These are phyloP conservation scores for Ficedula albicollis DNA, from an alignment of 2,797 vertebrate genomes.

Conservation along the genomic window DNA sequence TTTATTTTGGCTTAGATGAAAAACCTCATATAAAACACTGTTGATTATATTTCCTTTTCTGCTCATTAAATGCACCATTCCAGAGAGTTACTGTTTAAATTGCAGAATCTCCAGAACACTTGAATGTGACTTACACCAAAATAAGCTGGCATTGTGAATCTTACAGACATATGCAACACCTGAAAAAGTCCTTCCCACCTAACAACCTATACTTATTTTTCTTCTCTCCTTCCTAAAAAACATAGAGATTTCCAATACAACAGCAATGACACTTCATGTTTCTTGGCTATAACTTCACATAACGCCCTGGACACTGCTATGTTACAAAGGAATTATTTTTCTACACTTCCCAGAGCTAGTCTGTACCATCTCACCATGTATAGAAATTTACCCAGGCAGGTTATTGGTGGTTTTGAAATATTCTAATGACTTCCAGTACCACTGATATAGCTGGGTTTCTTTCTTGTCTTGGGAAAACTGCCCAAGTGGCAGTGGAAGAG, in stretches of 20 bases:
- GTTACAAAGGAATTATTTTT: not conserved
- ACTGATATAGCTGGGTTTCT: not conserved
- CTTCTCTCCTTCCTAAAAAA: not conserved
- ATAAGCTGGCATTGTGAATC: not conserved
- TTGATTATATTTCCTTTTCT: conserved; percentile 34
- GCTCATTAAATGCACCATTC: conserved; percentile 26
- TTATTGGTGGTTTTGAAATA: not conserved
- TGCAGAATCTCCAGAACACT: not conserved
- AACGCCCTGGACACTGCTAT: not conserved
- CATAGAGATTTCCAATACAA: not conserved
- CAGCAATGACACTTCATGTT: not conserved
- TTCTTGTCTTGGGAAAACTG: not conserved
- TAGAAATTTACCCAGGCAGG: not conserved
- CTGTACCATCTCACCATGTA: fast-evolving
- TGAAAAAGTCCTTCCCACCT: not conserved
- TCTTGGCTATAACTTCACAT: not conserved
- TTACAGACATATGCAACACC: not conserved
- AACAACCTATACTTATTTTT: not conserved
- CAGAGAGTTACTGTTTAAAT: conserved; percentile 11
- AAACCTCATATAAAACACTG: not conserved
- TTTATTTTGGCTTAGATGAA: conserved; percentile 36
- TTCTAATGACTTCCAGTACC: not conserved
- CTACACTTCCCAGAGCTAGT: not conserved
- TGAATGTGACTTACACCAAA: not conserved
- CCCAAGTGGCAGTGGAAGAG: not conserved